Conservation (phyloP, 2,113 vertebrate genomes). For the Rhagologus leucostigma region DNA sequence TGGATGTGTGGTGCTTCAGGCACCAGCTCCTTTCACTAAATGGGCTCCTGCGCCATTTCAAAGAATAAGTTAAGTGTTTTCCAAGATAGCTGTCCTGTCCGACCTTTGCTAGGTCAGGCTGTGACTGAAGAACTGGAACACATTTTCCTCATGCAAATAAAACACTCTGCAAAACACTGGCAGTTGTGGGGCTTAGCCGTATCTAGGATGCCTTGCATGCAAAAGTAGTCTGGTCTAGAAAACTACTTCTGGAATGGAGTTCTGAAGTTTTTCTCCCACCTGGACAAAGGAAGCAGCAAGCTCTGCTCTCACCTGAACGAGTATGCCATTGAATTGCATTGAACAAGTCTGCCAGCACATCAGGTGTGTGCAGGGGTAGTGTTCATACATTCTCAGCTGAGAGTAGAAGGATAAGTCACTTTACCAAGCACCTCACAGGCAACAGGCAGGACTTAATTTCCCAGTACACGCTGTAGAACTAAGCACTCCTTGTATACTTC, state of each 20-base stretch:
- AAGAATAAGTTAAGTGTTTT: background rate
- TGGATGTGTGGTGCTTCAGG: background rate
- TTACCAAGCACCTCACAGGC: background rate
- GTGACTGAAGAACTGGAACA: background rate
- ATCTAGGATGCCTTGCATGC: background rate
- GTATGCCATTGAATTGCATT: background rate
- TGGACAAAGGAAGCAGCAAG: background rate
- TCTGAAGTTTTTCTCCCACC: background rate
- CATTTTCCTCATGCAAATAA: background rate
- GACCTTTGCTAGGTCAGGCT: background rate
- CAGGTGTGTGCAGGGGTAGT: background rate
- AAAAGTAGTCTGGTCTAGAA: background rate
- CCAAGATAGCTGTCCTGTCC: background rate
- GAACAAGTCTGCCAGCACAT: background rate
- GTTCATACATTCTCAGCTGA: background rate
- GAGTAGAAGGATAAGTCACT: background rate
- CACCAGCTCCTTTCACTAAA: background rate
- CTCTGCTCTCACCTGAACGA: background rate
- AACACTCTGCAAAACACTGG: background rate
- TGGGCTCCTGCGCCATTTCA: background rate
- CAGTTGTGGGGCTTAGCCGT: background rate
- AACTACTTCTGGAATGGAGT: background rate
- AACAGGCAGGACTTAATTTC: background rate
- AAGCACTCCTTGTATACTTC: background rate
- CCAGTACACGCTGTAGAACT: rapidly evolving